phyloP scores from a whole-genome alignment of 2,797 vertebrate species.

The Heterohyrax brucei region DNA sequence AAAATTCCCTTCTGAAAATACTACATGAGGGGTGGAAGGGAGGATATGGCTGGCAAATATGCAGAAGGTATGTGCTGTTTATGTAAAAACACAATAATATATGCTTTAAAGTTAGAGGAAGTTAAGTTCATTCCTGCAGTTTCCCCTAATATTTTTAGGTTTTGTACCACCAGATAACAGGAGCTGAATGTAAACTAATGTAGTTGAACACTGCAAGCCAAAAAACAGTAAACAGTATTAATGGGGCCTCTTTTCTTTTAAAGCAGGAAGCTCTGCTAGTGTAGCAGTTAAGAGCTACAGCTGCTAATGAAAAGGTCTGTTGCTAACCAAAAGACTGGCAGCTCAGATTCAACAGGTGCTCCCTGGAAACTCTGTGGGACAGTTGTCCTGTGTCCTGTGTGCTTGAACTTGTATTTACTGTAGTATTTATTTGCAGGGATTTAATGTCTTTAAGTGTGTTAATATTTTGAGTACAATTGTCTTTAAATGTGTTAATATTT shows the following conservation, averaged over 20 bases:
- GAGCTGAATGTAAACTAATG: neutral
- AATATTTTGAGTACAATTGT: neutral
- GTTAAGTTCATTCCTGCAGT: constrained; percentile 2
- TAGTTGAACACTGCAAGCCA: neutral
- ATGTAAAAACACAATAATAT: neutral
- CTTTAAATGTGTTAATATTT: neutral
- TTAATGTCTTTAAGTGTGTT: neutral
- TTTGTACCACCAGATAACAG: neutral
- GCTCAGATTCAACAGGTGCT: no score
- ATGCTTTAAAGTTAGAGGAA: neutral
- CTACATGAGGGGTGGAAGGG: no score
- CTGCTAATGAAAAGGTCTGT: no score
- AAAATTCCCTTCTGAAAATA: no score
- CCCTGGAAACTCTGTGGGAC: no score
- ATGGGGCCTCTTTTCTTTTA: neutral
- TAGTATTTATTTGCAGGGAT: neutral
- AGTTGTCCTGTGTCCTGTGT: no score
- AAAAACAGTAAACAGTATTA: neutral
- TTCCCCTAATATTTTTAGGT: constrained; percentile 17
- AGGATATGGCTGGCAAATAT: no score
- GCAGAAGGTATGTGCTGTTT: no score
- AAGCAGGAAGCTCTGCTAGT: no score
- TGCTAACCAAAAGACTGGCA: no score
- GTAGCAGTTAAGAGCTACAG: no score
- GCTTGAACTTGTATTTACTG: neutral